Evolutionary conservation across 2,888 invertebrate genomes (phyloP), one percentile per base, ranked within the genome.

Genomic region (Ichneumon xanthorius): DNA sequence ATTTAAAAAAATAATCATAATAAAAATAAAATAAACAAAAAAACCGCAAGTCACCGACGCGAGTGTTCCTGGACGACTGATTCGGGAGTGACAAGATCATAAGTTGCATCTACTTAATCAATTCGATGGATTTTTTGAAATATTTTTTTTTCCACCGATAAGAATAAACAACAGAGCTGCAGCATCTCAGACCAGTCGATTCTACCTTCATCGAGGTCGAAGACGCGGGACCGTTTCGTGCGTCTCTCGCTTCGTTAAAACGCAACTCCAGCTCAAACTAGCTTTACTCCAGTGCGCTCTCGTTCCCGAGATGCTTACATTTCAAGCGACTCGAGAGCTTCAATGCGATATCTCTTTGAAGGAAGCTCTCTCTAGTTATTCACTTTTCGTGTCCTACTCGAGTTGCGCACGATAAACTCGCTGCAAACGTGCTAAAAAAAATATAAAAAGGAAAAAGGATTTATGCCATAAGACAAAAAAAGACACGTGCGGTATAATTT

Each of bases 161-260:
- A 67, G 75, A 81, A 67, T 14, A 70, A 68, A 22, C 73, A 48
- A 48, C 58, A 37, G 48, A 65, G 6, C 16, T 2, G 16, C 16
- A 5, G 63, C 22, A 55, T 53, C 30, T 53, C 65, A 55, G 65
- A 67, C 33, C 5, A 40, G 73, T 22, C 75, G 68, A 55, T 85
- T 73, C 75, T 79, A 82, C 84, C 84, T 84, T 80, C 55, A 30
- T 67, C 55, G 67, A 67, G 80, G 80, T 80, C 76, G 61, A 30
- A 80, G 61, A 80, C 67, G 73, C 68, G 11, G 30, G 14, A 48
- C 7, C 19, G 55, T 22, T 55, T 55, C 55, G 55, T 22, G 22
- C 40, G 2, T 55, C 55, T 22, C 9, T 55, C 11, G 14, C 30
- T 22, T 61, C 30, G 61, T 61, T 61, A 26, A 61, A 53, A 61